Evolutionary conservation across 2,888 invertebrate genomes (phyloP).

Genomic region (Deilephila porcellus): DNA sequence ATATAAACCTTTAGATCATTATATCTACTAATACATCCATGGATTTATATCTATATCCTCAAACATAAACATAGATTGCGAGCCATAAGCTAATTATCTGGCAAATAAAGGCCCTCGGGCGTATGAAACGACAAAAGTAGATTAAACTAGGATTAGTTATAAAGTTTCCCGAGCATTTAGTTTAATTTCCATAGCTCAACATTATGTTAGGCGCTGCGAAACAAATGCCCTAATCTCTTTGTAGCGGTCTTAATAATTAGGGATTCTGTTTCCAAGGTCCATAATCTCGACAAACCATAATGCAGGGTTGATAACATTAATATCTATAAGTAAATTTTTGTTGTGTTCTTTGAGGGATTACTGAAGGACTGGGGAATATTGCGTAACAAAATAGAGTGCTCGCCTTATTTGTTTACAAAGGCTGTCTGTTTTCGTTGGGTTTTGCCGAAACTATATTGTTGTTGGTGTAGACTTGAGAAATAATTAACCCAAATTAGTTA

Average conservation of each 20-base stretch:
- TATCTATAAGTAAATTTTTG: conserved; percentile 30
- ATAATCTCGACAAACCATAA: conserved; percentile 38
- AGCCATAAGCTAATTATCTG: conserved; percentile 48
- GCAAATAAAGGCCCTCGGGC: conserved; percentile 39
- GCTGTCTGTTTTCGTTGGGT: conserved; percentile 46
- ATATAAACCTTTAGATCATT: too few species aligned
- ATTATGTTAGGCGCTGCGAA: conserved; percentile 36
- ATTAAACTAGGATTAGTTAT: conserved; percentile 45
- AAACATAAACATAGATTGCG: too few species aligned
- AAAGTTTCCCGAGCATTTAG: conserved; percentile 40
- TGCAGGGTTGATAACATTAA: conserved; percentile 31
- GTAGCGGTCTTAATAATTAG: conserved; percentile 39
- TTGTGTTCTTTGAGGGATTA: conserved; percentile 34
- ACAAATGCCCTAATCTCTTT: conserved; percentile 38
- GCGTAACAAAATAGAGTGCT: conserved; percentile 28
- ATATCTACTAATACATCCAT: too few species aligned
- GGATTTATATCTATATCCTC: too few species aligned
- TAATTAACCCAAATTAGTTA: conserved; percentile 29
- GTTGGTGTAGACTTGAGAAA: conserved; percentile 49
- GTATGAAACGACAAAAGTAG: conserved; percentile 41
- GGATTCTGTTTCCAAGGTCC: conserved; percentile 37
- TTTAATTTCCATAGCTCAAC: conserved; percentile 34
- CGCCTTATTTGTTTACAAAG: conserved; percentile 36
- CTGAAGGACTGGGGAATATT: conserved; percentile 28
- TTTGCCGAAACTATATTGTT: conserved; percentile 51